Evolutionary conservation across 2,113 vertebrate species (phyloP).

Genomic region (Entosphenus tridentatus): DNA sequence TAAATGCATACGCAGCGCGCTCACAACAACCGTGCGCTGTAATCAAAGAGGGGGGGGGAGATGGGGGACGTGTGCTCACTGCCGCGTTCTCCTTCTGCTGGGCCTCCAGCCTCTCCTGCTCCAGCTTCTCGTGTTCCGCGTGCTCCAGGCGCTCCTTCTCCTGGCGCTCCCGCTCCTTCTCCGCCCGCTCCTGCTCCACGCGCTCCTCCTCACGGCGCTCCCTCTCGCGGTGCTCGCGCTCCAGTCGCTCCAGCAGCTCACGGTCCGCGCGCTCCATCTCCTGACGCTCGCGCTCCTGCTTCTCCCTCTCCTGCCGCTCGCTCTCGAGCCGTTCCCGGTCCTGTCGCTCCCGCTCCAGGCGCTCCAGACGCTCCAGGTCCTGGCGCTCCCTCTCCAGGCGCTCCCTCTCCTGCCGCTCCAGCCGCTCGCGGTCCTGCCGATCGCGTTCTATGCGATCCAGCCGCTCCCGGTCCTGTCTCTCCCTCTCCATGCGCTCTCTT

Average conservation of each 20-base stretch:
- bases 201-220: constrained; percentile 26
- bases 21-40: not conserved
- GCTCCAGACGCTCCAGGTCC: constrained; percentile 27
- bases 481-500: not conserved
- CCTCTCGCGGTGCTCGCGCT: constrained; percentile 31
- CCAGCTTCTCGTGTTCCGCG: constrained; percentile 18
- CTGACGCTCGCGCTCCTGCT: constrained; percentile 33
- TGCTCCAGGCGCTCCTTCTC: constrained; percentile 36
- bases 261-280: constrained; percentile 37
- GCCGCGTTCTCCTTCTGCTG: constrained; percentile 1
- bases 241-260: constrained; percentile 42
- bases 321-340: constrained; percentile 18
- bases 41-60: no score
- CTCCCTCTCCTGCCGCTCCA: constrained; percentile 52
- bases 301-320: constrained; percentile 32
- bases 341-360: constrained; percentile 36
- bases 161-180: constrained; percentile 39
- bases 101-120: not conserved
- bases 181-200: constrained; percentile 23
- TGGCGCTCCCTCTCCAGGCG: constrained; percentile 20
- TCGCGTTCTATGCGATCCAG: not conserved
- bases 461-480: not conserved
- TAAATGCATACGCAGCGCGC: not conserved
- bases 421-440: constrained; percentile 37
- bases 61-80: not conserved